Percentiles rank a stretch among this genome's conserved stretches.
phyloP scores from a whole-genome alignment of 2,888 invertebrate species.

The Tipula confusa region DNA sequence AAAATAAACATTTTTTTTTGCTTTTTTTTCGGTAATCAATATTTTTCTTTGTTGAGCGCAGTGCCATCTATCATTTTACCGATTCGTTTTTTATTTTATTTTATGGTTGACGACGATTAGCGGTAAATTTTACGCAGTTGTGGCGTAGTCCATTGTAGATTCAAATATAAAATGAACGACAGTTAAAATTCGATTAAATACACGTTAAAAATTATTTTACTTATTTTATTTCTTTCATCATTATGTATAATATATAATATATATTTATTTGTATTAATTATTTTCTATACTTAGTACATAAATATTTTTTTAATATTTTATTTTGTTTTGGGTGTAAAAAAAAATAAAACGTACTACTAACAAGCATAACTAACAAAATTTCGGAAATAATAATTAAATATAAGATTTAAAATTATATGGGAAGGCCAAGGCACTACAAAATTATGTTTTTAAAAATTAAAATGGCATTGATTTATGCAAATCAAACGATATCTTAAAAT shows the following conservation, averaged over 20 bases:
- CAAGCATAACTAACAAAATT: background rate
- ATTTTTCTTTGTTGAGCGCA: background rate
- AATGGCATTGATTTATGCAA: too few species aligned
- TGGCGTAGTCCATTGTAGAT: too few species aligned
- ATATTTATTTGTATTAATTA: background rate
- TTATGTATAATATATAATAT: background rate
- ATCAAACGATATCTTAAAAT: too few species aligned
- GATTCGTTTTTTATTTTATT: background rate
- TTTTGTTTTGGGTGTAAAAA: background rate
- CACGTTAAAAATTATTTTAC: background rate
- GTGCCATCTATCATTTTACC: background rate
- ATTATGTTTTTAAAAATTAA: too few species aligned
- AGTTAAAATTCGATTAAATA: background rate
- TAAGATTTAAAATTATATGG: too few species aligned
- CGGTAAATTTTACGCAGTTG: background rate
- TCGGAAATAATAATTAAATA: too few species aligned
- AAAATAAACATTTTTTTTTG: background rate
- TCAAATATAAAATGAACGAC: too few species aligned
- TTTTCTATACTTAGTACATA: background rate
- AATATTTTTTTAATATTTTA: background rate
- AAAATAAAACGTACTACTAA: background rate
- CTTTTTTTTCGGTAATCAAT: background rate
- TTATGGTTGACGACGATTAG: too few species aligned
- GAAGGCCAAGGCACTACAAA: too few species aligned
- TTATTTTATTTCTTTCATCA: background rate